Percentiles rank a stretch among this genome's conserved stretches.
These are phyloP conservation scores for Erythrocercus mccallii DNA, from an alignment of 2,113 vertebrate species.

Conservation along the genomic window DNA sequence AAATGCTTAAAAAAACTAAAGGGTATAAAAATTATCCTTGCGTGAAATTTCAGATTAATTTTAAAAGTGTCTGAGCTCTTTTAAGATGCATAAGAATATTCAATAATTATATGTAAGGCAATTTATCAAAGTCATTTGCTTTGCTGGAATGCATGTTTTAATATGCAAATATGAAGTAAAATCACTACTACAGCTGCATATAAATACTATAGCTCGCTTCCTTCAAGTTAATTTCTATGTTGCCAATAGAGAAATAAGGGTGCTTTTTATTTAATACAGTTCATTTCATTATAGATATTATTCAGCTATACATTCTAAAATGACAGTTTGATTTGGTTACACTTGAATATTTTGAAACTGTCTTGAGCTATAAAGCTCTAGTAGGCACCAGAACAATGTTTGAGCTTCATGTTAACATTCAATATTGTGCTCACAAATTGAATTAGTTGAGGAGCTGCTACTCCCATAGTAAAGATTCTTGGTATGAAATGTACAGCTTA, in stretches of 20 bases:
- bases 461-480: background rate
- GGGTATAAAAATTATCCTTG: background rate
- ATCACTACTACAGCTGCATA: background rate
- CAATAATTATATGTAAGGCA: background rate
- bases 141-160: constrained; percentile 29
- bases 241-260: background rate
- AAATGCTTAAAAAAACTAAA: background rate
- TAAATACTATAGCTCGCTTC: background rate
- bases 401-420: background rate
- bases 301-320: background rate
- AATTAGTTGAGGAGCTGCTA: background rate
- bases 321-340: constrained; percentile 31
- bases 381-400: background rate
- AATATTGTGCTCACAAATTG: background rate
- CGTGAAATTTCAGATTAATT: constrained; percentile 7
- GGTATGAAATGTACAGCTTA: background rate
- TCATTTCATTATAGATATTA: constrained; percentile 4
- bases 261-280: constrained; percentile 11
- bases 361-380: background rate
- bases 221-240: constrained; percentile 1
- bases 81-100: background rate
- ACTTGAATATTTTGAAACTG: background rate
- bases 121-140: constrained; percentile 52
- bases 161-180: constrained; percentile 35
- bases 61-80: background rate